Evolutionary conservation across 2,797 vertebrate genomes (phyloP).

Genomic region (Phalanger gymnotis): DNA sequence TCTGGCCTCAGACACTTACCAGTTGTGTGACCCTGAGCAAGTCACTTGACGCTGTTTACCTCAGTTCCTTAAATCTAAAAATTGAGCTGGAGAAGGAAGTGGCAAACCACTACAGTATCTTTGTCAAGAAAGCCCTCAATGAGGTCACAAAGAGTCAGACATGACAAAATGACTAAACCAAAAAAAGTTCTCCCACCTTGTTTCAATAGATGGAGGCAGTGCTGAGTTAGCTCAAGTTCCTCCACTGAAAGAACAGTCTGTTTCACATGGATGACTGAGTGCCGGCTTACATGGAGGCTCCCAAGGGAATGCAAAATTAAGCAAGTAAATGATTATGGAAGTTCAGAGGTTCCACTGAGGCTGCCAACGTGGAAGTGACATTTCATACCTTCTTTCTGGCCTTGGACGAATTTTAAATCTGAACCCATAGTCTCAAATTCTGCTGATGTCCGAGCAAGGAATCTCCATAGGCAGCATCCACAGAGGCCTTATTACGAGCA

Average conservation of each 20-base stretch:
- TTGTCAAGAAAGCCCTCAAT: not conserved
- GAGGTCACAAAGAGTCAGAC: not conserved
- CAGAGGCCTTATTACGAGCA: not conserved
- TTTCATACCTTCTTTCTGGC: constrained; percentile 16
- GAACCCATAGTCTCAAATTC: not conserved
- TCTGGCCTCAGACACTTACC: not conserved
- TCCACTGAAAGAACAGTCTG: constrained; percentile 15
- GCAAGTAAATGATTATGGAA: constrained; percentile 31
- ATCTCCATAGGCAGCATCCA: not conserved
- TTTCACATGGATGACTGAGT: constrained; percentile 24
- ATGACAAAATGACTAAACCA: not conserved
- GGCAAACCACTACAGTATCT: not conserved
- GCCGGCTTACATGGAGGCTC: not conserved
- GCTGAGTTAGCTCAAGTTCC: not conserved
- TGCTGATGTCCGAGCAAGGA: not conserved
- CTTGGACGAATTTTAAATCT: constrained; percentile 26
- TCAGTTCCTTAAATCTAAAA: not conserved
- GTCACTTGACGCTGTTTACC: not conserved
- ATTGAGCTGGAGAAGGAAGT: not conserved
- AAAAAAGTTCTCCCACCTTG: not conserved
- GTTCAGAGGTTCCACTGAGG: not conserved
- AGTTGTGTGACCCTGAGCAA: not conserved
- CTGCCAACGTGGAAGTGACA: constrained; percentile 11
- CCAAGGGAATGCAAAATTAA: not conserved
- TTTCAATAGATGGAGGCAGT: not conserved